Evolutionary conservation across 2,888 invertebrate genomes (phyloP), one percentile per base, ranked within the genome.

Genomic region (Endomychus coccineus): DNA sequence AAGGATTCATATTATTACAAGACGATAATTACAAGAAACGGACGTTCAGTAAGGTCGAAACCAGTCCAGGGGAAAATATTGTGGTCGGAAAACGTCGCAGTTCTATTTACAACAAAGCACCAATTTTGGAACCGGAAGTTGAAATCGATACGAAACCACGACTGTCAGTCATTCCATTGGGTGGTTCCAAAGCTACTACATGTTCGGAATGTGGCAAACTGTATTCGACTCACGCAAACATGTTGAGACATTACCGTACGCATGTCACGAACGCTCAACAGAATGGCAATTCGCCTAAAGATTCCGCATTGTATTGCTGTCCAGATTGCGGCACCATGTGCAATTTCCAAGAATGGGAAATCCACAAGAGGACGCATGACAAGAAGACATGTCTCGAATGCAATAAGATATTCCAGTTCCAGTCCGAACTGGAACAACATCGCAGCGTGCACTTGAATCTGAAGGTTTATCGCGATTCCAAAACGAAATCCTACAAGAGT

Each of bases 361-460:
- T 71, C 43, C 77, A 77, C 49, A 71, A 72, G 52, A 71, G 71
- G 4, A 71, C 69, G 44, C 75, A 76, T 69, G 71, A 54, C 34
- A 69, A 71, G 1, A 71, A 71, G 47, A 70, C 71, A 34, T 80
- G 80, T 40, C 71, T 72, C 9, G 74, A 80, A 30, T 81, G 80
- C 48, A 74, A 74, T 10, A 73, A 76, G 54, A 70, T 73, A 33
- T 80, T 79, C 58, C 58, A 71, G 30, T 70, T 75, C 3, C 71
- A 74, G 14, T 68, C 69, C 0, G 78, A 80, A 45, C 63, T 80
- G 2, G 73, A 74, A 0, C 78, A 80, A 50, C 81, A 81, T 51
- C 72, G 77, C 42, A 78, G 75, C 50, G 71, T 75, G 3, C 80
- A 81, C 56, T 65, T 80, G 43, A 74, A 78, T 48, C 71, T 79